These are phyloP conservation scores for Daphoenositta chrysoptera DNA, from an alignment of 2,113 vertebrate genomes.

Conservation along the genomic window DNA sequence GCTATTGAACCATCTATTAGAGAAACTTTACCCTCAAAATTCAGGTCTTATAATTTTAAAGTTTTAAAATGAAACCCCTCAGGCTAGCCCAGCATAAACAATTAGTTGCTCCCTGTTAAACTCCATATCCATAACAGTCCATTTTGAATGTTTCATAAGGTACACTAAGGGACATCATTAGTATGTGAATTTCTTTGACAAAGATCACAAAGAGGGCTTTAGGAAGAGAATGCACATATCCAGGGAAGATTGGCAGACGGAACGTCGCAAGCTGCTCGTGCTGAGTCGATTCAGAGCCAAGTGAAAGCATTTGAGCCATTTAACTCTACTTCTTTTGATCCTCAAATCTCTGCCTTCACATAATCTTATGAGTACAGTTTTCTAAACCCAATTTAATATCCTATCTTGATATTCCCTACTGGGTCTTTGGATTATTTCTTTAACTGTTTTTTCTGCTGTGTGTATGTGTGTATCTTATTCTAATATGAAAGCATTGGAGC, in stretches of 20 bases:
- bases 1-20: conserved; percentile 41
- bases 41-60: conserved; percentile 55
- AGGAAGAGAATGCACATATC: conserved; percentile 43
- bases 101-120: conserved; percentile 67
- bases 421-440: conserved; percentile 6
- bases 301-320: conserved; percentile 53
- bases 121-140: conserved; percentile 39
- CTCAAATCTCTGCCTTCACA: conserved; percentile 51
- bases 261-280: conserved; percentile 34
- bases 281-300: conserved; percentile 52
- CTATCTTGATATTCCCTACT: conserved; percentile 44
- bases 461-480: neutral
- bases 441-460: neutral
- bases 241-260: conserved; percentile 48
- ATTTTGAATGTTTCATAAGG: conserved; percentile 60
- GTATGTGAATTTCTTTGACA: conserved; percentile 62
- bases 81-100: conserved; percentile 67
- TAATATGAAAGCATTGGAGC: neutral
- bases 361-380: conserved; percentile 51
- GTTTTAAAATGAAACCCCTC: conserved; percentile 58
- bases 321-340: conserved; percentile 56
- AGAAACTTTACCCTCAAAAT: conserved; percentile 46
- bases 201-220: conserved; percentile 52
- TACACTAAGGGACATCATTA: conserved; percentile 66
- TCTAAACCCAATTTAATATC: conserved; percentile 52